Evolutionary conservation across 2,113 vertebrate species (phyloP), one percentile per base, ranked within the genome.

Genomic region (Hippocampus guttulatus): DNA sequence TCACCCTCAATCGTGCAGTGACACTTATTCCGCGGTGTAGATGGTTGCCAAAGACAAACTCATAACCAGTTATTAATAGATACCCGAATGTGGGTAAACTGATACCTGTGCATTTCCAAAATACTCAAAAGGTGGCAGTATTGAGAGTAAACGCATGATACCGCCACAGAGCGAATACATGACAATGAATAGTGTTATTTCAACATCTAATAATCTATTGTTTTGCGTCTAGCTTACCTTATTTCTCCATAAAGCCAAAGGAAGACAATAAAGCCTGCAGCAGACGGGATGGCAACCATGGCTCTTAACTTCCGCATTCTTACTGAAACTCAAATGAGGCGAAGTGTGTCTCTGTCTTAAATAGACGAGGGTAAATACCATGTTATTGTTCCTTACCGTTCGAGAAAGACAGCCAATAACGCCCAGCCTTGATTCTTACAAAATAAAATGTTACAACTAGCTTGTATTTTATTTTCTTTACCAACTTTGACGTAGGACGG

Each of bases 1-100:
- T 63, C 3, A 47, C 30, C 51, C 66, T 0, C 27, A 75, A 55
- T 63, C 49, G 41, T 15, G 51, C 16, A 21, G 33, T 38, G 15
- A 0, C 8, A 69, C 43, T 70, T 64, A 2, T 63, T 70, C 68
- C n/a, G 66, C 16, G 51, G 43, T 69, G 61, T 63, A 67, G 67
- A 25, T 65, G 74, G 86, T 84, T 85, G 64, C 78, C 65, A 73
- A 77, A 74, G 45, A 52, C 65, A 66, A 68, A 69, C 81, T 23
- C 60, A 70, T 70, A 80, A 71, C 64, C 7, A 14, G 73, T 68
- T 93, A 93, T 87, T 84, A 88, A 87, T 93, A 92, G 87, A 81
- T 61, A 51, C 75, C 78, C 0, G 55, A 3, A 1, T 27, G 11
- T 78, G 81, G 78, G 91, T 61, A 82, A 88, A 33, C 47, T 54